Evolutionary conservation across 2,113 vertebrate genomes (phyloP).

Genomic region (Andinoacara biseriatus): DNA sequence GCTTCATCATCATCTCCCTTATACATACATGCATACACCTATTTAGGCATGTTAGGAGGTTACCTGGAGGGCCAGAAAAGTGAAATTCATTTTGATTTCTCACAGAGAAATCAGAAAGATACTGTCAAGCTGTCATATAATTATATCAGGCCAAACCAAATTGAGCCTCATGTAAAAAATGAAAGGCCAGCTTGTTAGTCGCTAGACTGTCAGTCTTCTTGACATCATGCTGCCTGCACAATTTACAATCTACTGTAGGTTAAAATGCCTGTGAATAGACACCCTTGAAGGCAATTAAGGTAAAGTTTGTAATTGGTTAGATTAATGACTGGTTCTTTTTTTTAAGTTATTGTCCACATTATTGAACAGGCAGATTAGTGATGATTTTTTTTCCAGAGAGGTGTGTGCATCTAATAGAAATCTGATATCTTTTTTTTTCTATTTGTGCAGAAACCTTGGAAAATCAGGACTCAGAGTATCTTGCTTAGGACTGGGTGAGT

Average conservation of each 20-base stretch:
- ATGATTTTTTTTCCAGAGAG: neutral
- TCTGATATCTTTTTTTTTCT: neutral
- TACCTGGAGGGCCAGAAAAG: neutral
- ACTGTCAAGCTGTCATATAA: constrained; percentile 41
- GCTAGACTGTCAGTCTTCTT: neutral
- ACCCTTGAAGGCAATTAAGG: neutral
- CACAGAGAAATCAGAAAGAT: neutral
- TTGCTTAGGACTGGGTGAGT: constrained; percentile 93
- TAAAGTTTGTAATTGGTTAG: neutral
- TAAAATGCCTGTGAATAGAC: neutral
- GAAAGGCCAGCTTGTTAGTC: constrained; percentile 11
- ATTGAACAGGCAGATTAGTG: neutral
- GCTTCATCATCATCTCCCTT: neutral
- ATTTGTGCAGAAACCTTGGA: constrained; percentile 89
- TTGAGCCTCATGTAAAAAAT: constrained; percentile 8
- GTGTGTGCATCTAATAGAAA: neutral
- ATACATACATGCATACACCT: neutral
- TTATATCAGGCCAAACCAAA: constrained; percentile 6
- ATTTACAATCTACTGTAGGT: neutral
- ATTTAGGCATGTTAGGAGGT: neutral
- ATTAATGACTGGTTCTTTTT: neutral
- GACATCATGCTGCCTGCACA: neutral
- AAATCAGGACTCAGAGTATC: constrained; percentile 95
- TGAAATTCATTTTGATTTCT: constrained; percentile 30
- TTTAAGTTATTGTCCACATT: neutral